These are phyloP conservation scores for Microtus richardsoni DNA, from an alignment of 2,113 vertebrate species.

Conservation along the genomic window DNA sequence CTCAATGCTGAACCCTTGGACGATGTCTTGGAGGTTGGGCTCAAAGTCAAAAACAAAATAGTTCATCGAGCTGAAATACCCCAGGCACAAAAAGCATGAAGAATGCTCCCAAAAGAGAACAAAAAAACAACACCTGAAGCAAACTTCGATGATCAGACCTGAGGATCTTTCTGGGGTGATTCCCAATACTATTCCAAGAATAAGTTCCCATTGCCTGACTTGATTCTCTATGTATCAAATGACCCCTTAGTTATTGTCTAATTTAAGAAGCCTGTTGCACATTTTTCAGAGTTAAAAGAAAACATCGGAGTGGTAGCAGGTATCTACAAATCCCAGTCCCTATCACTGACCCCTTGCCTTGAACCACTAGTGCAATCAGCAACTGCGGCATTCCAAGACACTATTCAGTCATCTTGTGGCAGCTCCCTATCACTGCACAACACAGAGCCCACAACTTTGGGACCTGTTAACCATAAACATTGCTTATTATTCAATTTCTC, in stretches of 20 bases:
- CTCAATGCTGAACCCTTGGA: too few species aligned
- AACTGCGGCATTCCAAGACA: background rate
- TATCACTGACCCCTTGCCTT: background rate
- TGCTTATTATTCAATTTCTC: background rate
- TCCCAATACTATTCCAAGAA: background rate
- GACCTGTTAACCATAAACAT: background rate
- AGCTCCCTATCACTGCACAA: too few species aligned
- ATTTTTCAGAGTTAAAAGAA: constrained; percentile 10
- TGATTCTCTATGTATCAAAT: background rate
- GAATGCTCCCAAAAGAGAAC: background rate
- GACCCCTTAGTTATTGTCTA: background rate
- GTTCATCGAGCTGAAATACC: background rate
- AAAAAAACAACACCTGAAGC: too few species aligned
- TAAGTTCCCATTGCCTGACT: background rate
- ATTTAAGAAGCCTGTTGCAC: background rate
- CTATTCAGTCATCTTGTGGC: background rate
- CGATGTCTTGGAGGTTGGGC: background rate
- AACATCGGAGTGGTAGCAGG: background rate
- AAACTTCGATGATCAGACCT: background rate
- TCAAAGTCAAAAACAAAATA: rapidly evolving
- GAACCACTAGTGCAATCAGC: background rate
- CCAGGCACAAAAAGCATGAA: too few species aligned
- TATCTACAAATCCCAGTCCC: background rate
- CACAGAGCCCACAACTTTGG: background rate
- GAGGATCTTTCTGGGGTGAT: background rate